phyloP scores from a whole-genome alignment of 2,113 vertebrate species.

The Pholis gunnellus region DNA sequence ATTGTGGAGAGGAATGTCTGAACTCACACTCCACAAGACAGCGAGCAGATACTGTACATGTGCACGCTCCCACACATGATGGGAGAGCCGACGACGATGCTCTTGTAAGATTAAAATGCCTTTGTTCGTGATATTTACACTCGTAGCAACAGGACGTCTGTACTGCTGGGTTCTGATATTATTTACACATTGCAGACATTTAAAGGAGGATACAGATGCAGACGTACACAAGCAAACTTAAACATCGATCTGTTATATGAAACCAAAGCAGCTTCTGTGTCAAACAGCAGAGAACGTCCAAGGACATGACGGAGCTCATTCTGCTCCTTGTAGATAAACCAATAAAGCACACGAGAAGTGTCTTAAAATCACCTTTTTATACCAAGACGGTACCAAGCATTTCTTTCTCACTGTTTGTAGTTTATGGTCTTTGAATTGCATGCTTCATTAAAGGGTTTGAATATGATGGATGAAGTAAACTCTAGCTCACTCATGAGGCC shows the following conservation, averaged over 20 bases:
- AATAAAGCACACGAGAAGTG: not conserved
- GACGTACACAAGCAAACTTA: not conserved
- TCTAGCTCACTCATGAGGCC: not conserved
- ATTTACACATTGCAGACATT: not conserved
- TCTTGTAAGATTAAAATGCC: not conserved
- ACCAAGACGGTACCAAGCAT: not conserved
- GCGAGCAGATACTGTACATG: conserved; percentile 32
- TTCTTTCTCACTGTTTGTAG: not conserved
- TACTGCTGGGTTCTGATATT: not conserved
- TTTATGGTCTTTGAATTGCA: no score
- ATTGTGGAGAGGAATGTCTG: conserved; percentile 78
- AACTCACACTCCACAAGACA: conserved; percentile 64
- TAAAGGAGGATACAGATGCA: not conserved
- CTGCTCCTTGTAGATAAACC: not conserved
- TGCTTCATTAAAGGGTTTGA: no score
- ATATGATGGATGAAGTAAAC: not conserved
- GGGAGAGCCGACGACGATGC: not conserved
- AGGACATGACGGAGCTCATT: not conserved
- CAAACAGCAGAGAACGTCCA: not conserved
- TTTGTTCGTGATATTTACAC: not conserved
- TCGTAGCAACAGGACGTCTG: not conserved
- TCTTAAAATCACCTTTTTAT: not conserved
- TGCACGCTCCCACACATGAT: conserved; percentile 10
- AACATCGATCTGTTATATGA: not conserved
- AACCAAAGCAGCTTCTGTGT: not conserved